A percentile compares a stretch with the other conserved stretches of the same genome.
Evolutionary conservation across 1,140 invertebrate species (phyloP).

Genomic region (Acromyrmex charruanus): DNA sequence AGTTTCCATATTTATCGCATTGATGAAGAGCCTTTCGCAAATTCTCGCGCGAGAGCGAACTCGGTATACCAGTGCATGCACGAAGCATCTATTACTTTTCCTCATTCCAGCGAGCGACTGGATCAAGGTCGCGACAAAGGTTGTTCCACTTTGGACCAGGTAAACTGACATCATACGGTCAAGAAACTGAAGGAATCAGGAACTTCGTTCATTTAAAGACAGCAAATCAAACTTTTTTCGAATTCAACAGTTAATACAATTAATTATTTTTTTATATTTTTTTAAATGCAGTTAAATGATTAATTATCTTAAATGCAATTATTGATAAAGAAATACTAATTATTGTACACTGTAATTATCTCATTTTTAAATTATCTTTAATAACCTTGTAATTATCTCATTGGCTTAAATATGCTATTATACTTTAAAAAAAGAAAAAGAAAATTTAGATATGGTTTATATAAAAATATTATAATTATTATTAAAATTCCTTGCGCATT

Average conservation of each 20-base stretch:
- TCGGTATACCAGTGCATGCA: slow-evolving; percentile 35
- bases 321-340: not conserved
- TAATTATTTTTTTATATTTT: not conserved
- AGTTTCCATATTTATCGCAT: not conserved
- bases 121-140: slow-evolving; percentile 72
- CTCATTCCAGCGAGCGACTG: slow-evolving; percentile 47
- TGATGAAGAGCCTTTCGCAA: slow-evolving; percentile 42
- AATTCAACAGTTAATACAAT: not conserved
- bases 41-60: slow-evolving; percentile 63
- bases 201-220: not conserved
- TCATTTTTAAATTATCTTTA: not conserved
- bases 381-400: not conserved
- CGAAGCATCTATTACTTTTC: slow-evolving; percentile 70
- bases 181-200: not conserved
- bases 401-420: not conserved
- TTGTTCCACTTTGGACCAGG: slow-evolving; percentile 69
- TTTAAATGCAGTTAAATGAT: not conserved
- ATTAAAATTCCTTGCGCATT: not conserved
- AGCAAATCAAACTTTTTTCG: not conserved
- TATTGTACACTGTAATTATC: not conserved
- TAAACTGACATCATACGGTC: not conserved
- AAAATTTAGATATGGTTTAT: not conserved
- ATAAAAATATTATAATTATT: not conserved
- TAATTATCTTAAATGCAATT: not conserved
- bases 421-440: not conserved